Conservation (phyloP, 1,140 invertebrate species). For the Drosophila jambulina region DNA sequence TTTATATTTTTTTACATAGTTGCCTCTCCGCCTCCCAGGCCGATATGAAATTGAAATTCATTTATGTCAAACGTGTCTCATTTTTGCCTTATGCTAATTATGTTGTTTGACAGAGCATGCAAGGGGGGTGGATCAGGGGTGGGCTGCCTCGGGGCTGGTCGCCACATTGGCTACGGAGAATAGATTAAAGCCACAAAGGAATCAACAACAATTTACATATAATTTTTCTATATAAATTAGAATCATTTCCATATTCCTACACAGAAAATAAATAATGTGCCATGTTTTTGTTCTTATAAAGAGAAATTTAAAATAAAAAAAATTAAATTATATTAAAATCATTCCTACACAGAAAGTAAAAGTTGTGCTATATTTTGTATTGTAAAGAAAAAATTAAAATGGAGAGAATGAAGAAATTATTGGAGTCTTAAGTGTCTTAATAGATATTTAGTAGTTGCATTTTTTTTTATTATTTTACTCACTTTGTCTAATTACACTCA, state of each 20-base stretch:
- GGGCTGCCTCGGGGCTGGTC: slow-evolving; percentile 9
- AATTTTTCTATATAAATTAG: slow-evolving; percentile 7
- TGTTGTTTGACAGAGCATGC: slow-evolving; percentile 46
- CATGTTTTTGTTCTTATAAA: no score
- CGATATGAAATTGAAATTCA: slow-evolving; percentile 69
- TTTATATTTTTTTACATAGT: slow-evolving; percentile 24
- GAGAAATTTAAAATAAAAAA: no score
- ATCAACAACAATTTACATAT: slow-evolving; percentile 15
- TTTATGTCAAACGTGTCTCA: slow-evolving; percentile 73
- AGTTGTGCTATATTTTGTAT: no score
- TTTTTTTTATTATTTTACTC: no score
- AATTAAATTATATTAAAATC: no score
- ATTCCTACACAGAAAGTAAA: no score
- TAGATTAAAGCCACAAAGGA: slow-evolving; percentile 18
- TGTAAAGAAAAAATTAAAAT: no score
- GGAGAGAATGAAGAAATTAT: no score
- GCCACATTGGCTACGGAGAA: slow-evolving; percentile 18
- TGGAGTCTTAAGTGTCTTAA: no score
- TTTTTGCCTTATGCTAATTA: slow-evolving; percentile 69
- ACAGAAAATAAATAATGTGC: not conserved
- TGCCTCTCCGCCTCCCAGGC: slow-evolving; percentile 29
- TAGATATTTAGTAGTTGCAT: no score
- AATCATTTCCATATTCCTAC: slow-evolving; percentile 24
- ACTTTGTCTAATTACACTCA: no score
- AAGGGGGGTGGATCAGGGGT: not conserved